Evolutionary conservation across 2,113 vertebrate species (phyloP).

Genomic region (Dipodomys ordii): DNA sequence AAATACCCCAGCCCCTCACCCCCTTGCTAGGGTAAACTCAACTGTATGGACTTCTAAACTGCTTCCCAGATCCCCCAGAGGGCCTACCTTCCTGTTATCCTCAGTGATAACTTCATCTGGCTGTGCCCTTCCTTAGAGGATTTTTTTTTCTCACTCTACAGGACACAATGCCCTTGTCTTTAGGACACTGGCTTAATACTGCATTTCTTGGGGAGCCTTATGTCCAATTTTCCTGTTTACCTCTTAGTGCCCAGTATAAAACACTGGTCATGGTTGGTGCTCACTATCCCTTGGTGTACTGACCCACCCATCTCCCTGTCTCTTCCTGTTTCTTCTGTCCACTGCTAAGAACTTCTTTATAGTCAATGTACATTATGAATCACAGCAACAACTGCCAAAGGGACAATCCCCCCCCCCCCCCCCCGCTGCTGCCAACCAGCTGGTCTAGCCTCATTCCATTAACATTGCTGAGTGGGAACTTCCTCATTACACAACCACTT

Average conservation of each 20-base stretch:
- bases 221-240: neutral
- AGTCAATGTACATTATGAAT: slow-evolving; percentile 45
- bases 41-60: neutral
- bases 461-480: neutral
- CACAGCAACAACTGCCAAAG: slow-evolving; percentile 40
- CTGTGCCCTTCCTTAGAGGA: neutral
- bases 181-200: neutral
- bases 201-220: neutral
- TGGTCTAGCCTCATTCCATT: slow-evolving; percentile 67
- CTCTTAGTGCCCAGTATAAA: neutral
- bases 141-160: neutral
- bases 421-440: neutral
- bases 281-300: neutral
- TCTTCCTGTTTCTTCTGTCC: no score
- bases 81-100: neutral
- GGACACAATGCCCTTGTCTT: neutral
- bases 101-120: neutral
- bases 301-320: neutral
- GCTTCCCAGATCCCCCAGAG: neutral
- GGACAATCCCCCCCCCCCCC: neutral
- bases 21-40: neutral
- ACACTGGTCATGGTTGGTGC: neutral
- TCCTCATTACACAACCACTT: slow-evolving; percentile 29
- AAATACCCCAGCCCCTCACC: neutral
- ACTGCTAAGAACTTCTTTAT: neutral